Base-by-base conservation (phyloP, 2,113 vertebrate species). In the Ptychochromis oligacanthus region DNA sequence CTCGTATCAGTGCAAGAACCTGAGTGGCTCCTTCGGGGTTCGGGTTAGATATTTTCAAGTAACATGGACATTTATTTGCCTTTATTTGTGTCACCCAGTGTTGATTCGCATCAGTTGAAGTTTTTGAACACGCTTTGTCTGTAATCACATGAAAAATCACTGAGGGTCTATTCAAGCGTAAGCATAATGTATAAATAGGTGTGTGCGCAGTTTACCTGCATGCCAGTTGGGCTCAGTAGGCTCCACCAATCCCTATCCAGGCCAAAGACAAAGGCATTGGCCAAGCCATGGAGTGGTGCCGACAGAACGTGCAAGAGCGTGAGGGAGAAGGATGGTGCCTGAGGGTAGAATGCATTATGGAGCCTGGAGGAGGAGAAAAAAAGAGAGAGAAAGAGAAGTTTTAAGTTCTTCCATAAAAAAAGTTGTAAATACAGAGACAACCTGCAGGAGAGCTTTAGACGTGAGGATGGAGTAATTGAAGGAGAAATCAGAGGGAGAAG, bases 251-350 rank as follows among this genome's bases (percentile, higher is more conserved):
- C 95, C 43, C 93, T 89, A 65, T 96, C 95, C 85, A 96, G 87
- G 77, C 95, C 92, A 81, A 96, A 96, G 36, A 96, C 94, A 34
- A 96, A 94, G 31, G 96, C 94, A 12, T 96, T 96, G 92, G 95
- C 95, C 92, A 96, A 85, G 8, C 96, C 96, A n/a, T 96, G 95
- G 62, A 96, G 95, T 5, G 95, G 96, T 4, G 95, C 96, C 2
- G 94, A 94, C 59, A 96, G 83, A 62, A 95, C 95, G 72, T 96
- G 96, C 40, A 96, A 85, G 81, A 96, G 81, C 7, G 94, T 96
- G 80, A 96, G 93, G 15, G 91, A 7, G 89, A 96, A 96, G 64
- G 95, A 93, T 4, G 95, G 95, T 20, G 92, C 91, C 78, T 84
- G 58, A 10, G 95, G 93, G 93, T 95, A 94, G 80, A 95, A 84